phyloP scores from a whole-genome alignment of 1,140 invertebrate species.

The Phortica variegata region DNA sequence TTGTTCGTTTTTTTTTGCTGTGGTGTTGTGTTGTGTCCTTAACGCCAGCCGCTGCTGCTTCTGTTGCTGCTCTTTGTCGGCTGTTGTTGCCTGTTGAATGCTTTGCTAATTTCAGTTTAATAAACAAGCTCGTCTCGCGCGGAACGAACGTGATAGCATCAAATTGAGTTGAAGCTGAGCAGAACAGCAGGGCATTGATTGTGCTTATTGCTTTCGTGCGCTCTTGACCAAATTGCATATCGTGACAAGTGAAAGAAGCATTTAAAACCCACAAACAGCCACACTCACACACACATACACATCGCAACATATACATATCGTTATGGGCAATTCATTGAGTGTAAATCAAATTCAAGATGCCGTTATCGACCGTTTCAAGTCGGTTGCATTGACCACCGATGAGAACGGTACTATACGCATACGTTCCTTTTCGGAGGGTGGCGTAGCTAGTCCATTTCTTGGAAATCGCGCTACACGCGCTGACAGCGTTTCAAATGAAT shows the following conservation, averaged over 20 bases:
- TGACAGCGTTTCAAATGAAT: too few species aligned
- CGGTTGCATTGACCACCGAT: slow-evolving; percentile 45
- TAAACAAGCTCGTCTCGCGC: slow-evolving; percentile 46
- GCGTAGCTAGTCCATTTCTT: slow-evolving; percentile 23
- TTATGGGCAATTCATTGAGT: slow-evolving; percentile 48
- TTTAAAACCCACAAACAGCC: background rate
- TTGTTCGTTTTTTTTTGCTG: background rate
- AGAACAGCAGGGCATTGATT: background rate
- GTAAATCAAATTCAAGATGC: slow-evolving; percentile 47
- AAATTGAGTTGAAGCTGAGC: background rate
- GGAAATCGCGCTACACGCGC: slow-evolving; percentile 15
- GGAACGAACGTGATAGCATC: slow-evolving; percentile 30
- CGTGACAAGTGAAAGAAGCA: too few species aligned
- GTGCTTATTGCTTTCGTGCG: background rate
- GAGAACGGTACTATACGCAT: slow-evolving; percentile 48
- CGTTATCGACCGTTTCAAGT: slow-evolving; percentile 50
- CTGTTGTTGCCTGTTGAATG: slow-evolving; percentile 41
- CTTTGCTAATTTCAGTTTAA: slow-evolving; percentile 35
- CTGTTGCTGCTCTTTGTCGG: background rate
- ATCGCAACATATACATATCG: background rate
- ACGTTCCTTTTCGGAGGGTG: slow-evolving; percentile 47
- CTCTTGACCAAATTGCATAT: too few species aligned
- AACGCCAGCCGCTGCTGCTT: background rate
- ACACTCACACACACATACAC: background rate
- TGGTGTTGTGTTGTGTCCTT: too few species aligned